Conservation (phyloP, 2,888 invertebrate genomes). For the Lysandra coridon region DNA sequence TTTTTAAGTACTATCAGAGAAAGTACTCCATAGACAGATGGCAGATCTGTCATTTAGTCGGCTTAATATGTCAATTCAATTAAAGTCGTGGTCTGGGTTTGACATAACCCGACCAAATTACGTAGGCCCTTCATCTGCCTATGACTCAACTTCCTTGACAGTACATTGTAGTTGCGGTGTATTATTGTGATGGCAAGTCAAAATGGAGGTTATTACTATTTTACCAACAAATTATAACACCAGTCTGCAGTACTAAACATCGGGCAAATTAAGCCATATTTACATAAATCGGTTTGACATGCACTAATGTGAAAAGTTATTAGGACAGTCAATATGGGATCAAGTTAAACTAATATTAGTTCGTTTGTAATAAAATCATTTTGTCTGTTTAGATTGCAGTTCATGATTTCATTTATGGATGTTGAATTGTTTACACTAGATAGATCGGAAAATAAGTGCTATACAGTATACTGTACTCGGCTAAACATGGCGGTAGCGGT, state of each 20-base stretch:
- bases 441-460: neutral
- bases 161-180: neutral
- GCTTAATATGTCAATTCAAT: no score
- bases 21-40: no score
- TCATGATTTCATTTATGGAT: neutral
- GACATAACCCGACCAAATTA: no score
- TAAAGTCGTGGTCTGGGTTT: no score
- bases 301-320: slow-evolving; percentile 15
- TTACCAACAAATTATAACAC: neutral
- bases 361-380: neutral
- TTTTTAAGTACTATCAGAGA: no score
- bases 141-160: no score
- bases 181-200: neutral
- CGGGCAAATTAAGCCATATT: neutral
- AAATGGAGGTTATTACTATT: neutral
- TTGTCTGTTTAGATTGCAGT: neutral
- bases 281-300: neutral
- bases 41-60: no score
- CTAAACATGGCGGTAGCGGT: no score
- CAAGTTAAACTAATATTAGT: slow-evolving; percentile 4
- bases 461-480: no score
- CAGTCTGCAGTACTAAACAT: neutral
- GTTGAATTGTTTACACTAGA: neutral
- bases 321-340: slow-evolving; percentile 12
- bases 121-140: no score